These are phyloP conservation scores for Centruroides sculpturatus DNA, from an alignment of 1,140 invertebrate genomes.

Conservation along the genomic window DNA sequence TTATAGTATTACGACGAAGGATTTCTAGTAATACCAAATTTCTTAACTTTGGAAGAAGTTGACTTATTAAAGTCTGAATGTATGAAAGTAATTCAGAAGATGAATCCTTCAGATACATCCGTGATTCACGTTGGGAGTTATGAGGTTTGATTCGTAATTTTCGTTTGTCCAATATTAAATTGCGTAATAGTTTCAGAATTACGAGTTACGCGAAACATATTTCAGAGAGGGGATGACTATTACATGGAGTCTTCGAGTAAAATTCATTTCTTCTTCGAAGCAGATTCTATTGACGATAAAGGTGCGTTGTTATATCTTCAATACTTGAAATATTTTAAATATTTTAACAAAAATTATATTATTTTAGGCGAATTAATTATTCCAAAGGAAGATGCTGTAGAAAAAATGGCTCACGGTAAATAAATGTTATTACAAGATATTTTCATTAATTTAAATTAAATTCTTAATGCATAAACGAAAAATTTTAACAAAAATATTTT, in stretches of 20 bases:
- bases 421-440: no score
- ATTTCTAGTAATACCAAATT: slow-evolving; percentile 10
- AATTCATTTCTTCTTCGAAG: slow-evolving; percentile 82
- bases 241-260: slow-evolving; percentile 86
- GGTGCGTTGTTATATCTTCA: slow-evolving; percentile 32
- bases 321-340: no score
- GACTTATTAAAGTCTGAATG: slow-evolving; percentile 6
- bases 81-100: slow-evolving; percentile 1
- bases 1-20: slow-evolving; percentile 7
- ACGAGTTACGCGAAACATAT: background rate
- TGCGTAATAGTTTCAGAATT: no score
- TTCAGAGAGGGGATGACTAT: slow-evolving; percentile 39
- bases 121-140: no score
- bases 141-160: no score
- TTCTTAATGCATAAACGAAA: no score
- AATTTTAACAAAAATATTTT: no score
- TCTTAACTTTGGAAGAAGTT: slow-evolving; percentile 9
- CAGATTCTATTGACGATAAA: slow-evolving; percentile 53
- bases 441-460: no score
- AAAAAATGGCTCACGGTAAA: slow-evolving; percentile 62
- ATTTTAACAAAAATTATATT: no score
- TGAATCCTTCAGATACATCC: slow-evolving; percentile 13
- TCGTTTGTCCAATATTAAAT: no score
- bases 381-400: slow-evolving; percentile 49
- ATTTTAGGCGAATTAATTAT: slow-evolving; percentile 43